Evolutionary conservation across 2,797 vertebrate genomes (phyloP).

Genomic region (Enteromius treurensis): DNA sequence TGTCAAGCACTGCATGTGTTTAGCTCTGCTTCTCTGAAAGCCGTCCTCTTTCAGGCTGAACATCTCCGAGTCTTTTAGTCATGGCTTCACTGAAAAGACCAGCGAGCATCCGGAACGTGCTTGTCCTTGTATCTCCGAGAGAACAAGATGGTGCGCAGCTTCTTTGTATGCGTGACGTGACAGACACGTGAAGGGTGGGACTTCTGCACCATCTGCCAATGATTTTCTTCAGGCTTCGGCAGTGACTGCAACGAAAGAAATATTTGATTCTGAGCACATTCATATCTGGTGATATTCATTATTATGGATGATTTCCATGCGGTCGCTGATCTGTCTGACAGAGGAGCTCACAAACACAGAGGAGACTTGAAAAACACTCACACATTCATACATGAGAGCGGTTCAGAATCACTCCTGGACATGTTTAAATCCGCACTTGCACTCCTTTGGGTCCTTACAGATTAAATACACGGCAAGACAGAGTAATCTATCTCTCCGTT

Average conservation of each 20-base stretch:
- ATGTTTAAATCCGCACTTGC: neutral
- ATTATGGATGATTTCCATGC: slow-evolving; percentile 1
- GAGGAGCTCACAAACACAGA: neutral
- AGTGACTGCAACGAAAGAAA: slow-evolving; percentile 1
- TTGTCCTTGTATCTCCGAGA: neutral
- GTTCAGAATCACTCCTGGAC: neutral
- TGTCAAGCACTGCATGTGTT: neutral
- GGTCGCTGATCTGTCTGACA: neutral
- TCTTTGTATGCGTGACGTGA: neutral
- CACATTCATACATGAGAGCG: neutral
- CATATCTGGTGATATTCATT: neutral
- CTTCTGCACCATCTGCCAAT: neutral
- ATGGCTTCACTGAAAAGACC: neutral
- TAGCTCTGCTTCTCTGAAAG: neutral
- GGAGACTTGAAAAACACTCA: neutral
- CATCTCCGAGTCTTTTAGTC: neutral
- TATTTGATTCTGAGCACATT: slow-evolving; percentile 17
- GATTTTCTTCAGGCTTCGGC: neutral
- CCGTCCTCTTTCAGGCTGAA: neutral
- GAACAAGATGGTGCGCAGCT: slow-evolving; percentile 7
- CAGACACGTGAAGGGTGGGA: neutral
- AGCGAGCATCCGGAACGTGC: neutral
- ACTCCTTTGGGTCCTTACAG: neutral
- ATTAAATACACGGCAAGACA: neutral
- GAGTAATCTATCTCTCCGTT: neutral